Conservation (phyloP, 2,113 vertebrate genomes). For the Antechinus flavipes region DNA sequence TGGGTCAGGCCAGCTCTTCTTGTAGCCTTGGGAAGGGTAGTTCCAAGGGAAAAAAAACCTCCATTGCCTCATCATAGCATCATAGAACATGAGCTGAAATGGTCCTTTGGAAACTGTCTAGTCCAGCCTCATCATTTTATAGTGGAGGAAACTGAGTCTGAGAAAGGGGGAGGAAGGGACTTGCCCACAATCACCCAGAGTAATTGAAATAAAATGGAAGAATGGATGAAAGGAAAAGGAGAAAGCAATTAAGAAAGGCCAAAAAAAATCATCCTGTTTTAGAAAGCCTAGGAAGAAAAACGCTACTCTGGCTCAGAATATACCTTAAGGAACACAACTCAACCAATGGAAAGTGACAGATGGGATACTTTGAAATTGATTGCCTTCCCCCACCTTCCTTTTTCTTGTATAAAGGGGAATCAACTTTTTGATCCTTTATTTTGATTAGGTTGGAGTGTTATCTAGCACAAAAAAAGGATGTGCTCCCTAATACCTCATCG, state of each 20-base stretch:
- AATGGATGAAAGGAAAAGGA: constrained; percentile 23
- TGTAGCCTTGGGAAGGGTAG: constrained; percentile 4
- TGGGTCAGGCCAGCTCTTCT: neutral
- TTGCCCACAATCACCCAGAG: neutral
- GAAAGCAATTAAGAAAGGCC: constrained; percentile 15
- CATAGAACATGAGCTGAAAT: neutral
- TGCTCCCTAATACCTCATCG: constrained; percentile 68
- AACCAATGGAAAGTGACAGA: constrained; percentile 85
- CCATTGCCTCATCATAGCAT: constrained; percentile 6
- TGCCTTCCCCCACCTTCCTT: constrained; percentile 63
- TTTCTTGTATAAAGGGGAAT: constrained; percentile 80
- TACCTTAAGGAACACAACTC: constrained; percentile 85
- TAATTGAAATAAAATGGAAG: neutral
- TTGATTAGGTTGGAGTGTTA: constrained; percentile 77
- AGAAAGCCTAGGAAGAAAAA: constrained; percentile 82
- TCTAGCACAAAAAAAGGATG: constrained; percentile 75
- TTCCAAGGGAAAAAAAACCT: constrained; percentile 1
- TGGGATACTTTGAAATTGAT: constrained; percentile 83
- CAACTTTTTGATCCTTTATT: constrained; percentile 79
- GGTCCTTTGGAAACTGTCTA: neutral
- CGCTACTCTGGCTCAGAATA: constrained; percentile 79
- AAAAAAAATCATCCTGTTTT: constrained; percentile 69
- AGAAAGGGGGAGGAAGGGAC: neutral
- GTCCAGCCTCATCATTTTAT: neutral
- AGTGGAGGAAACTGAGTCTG: neutral